Base-by-base conservation (phyloP, 2,113 vertebrate genomes). In the Myotis lucifugus region DNA sequence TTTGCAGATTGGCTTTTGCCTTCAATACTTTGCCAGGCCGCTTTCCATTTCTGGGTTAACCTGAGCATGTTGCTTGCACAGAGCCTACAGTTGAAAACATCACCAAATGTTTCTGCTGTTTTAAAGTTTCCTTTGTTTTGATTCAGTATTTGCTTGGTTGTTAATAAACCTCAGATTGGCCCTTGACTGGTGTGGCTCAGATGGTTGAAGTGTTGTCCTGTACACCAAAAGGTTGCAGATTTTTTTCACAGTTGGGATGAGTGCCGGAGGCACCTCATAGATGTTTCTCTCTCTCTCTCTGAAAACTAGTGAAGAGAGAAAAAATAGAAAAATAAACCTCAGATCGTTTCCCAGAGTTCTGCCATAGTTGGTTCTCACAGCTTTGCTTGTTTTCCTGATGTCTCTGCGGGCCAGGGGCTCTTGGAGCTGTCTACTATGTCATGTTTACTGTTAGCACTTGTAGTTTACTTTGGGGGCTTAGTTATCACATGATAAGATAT, bases 321-420 rank as follows among this genome's bases (percentile, higher is more conserved):
- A 19, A 66, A 66, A 66, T 15, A 32, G 29, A 32, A 32, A n/a
- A 1, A 0, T 82, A 73, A 95, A 74, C n/a, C n/a, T 76, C 50
- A 8, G 23, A 78, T 3, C 84, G 18, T 92, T 84, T 72, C 56
- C 32, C 25, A 93, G 79, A 88, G 32, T 95, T 87, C 66, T 77
- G 50, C 56, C 50, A 37, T 77, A 59, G 76, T 59, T n/a, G 52
- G 40, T 74, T 84, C 8, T 87, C 50, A 84, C 14, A 70, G 6
- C 81, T 85, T 79, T 90, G 48, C 64, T 79, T 83, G 48, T 74
- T 88, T 93, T 93, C 29, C 85, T 81, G 32, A 56, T 89, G 34
- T 54, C 77, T 90, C 29, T 90, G 11, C 70, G 5, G 67, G 15
- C 15, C 11, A 40, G 25, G 42, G 52, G 18, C 40, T 74, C 46